Conservation (phyloP, 2,888 invertebrate genomes). For the Ophion ellenae region DNA sequence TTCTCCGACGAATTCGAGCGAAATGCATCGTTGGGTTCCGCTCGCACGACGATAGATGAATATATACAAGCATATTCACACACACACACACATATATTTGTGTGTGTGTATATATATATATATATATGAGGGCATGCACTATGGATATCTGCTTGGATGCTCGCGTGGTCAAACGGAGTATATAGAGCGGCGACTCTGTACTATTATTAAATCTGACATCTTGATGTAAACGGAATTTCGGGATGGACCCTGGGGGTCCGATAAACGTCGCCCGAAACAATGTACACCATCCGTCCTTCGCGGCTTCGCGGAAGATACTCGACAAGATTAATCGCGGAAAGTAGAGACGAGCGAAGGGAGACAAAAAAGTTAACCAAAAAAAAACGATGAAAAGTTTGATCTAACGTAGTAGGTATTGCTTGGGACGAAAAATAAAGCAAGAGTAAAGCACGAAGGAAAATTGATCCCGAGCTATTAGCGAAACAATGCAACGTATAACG, state of each 20-base stretch:
- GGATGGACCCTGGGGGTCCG: conserved; percentile 52
- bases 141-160: not conserved
- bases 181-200: conserved; percentile 55
- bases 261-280: conserved; percentile 49
- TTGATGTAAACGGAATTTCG: conserved; percentile 62
- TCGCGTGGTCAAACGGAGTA: conserved; percentile 51
- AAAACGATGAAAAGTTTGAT: not conserved
- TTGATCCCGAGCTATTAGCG: conserved; percentile 56
- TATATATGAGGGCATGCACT: not conserved
- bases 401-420: not conserved
- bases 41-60: conserved; percentile 1
- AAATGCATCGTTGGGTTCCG: conserved; percentile 25
- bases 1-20: conserved; percentile 38
- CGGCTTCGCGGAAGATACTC: conserved; percentile 11
- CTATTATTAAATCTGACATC: conserved; percentile 67
- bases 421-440: conserved; percentile 5
- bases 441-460: conserved; percentile 19
- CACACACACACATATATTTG: too few relatives aligned
- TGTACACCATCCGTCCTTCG: conserved; percentile 40
- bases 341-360: not conserved
- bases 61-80: not conserved
- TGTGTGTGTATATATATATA: not conserved
- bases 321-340: conserved; percentile 40
- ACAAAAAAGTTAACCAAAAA: conserved; percentile 5
- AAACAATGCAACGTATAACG: conserved; percentile 63